Base-by-base conservation (phyloP, 2,888 invertebrate species). In the Stenurella melanura region DNA sequence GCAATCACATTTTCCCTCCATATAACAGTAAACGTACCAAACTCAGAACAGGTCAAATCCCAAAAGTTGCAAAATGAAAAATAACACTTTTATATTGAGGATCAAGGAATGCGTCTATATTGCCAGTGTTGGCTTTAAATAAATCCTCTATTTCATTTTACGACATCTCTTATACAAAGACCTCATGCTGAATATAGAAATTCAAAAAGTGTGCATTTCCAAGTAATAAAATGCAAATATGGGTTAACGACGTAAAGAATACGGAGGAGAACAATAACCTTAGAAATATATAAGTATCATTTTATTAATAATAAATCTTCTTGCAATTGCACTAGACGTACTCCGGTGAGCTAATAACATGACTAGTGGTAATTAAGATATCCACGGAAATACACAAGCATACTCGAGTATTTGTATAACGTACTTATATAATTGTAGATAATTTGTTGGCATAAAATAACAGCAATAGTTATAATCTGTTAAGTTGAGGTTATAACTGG, bases 121-220 rank as follows among this genome's bases (percentile, higher is more conserved):
- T 42, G 17, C 42, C 42, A 42, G 30, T 19, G 64, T 18, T 11
- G 42, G 64, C 42, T 42, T 42, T 64, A 18, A 10, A 12, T 42
- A 64, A 64, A 64, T 42, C 64, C 64, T n/a, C 64, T 42, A 64
- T 64, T 64, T 64, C 64, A 64, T 64, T 64, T 64, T 64, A 64
- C 64, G 64, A 64, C 64, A 21, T 42, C 21, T 64, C 64, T 21
- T 38, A 15, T 42, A 64, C 42, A 17, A 21, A 19, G 42, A 18
- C 50, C 50, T 38, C 38, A 18, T 12, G 64, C 12, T 12, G 64
- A 42, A 64, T 34, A 63, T 63, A 63, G 61, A 63, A 34, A 63
- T 34, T 17, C 50, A 50, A 50, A 50, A 50, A 50, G 50, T 50
- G 50, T 50, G 50, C 50, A n/a, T 50, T 50, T 17, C n/a, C 50